These are phyloP conservation scores for Epistrophe grossulariae DNA, from an alignment of 2,888 invertebrate species.

Conservation along the genomic window DNA sequence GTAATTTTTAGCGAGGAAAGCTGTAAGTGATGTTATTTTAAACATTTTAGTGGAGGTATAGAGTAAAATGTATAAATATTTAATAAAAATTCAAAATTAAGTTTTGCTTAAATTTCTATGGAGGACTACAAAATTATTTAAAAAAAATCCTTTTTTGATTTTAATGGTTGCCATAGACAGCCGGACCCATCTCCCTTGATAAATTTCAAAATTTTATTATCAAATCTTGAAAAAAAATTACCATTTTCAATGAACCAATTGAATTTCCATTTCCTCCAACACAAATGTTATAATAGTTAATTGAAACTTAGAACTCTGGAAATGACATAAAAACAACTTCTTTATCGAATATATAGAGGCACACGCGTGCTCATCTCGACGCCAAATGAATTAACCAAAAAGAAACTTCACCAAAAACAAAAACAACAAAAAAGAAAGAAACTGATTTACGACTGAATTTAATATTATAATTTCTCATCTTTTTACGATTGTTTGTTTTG, in stretches of 20 bases:
- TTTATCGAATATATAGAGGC: background rate
- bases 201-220: background rate
- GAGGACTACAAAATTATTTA: too few species aligned
- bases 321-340: background rate
- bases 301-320: background rate
- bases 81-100: too few species aligned
- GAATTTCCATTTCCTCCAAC: background rate
- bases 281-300: background rate
- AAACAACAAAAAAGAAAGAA: background rate
- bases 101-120: too few species aligned
- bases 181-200: too few species aligned
- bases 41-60: too few species aligned
- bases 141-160: too few species aligned
- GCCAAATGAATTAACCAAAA: background rate
- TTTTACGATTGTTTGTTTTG: slow-evolving; percentile 30
- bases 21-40: too few species aligned
- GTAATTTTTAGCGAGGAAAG: too few species aligned
- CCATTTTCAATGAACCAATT: background rate
- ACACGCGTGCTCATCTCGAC: background rate
- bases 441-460: slow-evolving; percentile 38
- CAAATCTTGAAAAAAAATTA: background rate
- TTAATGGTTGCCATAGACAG: too few species aligned
- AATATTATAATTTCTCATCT: slow-evolving; percentile 31
- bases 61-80: too few species aligned
- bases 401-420: background rate